These are phyloP conservation scores for Apogon hyalosoma DNA, from an alignment of 2,797 vertebrate species.

Conservation along the genomic window DNA sequence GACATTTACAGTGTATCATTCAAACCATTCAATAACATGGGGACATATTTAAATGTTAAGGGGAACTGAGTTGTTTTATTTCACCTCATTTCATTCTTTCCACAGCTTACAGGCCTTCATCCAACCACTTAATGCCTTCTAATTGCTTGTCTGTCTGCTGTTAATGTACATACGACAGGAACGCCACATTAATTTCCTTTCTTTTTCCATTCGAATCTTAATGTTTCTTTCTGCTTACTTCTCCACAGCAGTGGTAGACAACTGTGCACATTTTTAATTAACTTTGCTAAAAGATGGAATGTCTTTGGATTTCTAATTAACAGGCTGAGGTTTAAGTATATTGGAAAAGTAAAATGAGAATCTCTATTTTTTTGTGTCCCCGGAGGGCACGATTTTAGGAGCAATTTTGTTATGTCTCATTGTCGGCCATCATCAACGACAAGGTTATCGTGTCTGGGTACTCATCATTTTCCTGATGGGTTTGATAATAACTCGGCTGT, in stretches of 20 bases:
- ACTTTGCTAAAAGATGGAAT: conserved; percentile 73
- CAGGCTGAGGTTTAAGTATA: conserved; percentile 69
- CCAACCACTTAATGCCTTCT: conserved; percentile 38
- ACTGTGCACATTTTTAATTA: conserved; percentile 81
- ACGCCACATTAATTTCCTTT: conserved; percentile 36
- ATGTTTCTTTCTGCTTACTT: conserved; percentile 42
- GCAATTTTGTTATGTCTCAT: conserved; percentile 65
- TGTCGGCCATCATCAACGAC: conserved; percentile 42
- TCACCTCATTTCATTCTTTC: conserved; percentile 12
- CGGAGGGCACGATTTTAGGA: conserved; percentile 68
- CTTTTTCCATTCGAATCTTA: conserved; percentile 17
- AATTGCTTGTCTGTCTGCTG: conserved; percentile 36
- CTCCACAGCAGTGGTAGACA: conserved; percentile 52
- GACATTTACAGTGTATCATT: not conserved
- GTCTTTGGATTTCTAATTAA: conserved; percentile 82
- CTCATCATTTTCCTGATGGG: conserved; percentile 52
- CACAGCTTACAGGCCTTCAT: conserved; percentile 32
- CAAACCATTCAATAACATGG: conserved; percentile 4
- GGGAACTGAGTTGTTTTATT: conserved; percentile 3
- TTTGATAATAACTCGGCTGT: conserved; percentile 63
- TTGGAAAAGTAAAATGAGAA: conserved; percentile 68
- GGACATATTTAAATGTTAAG: conserved; percentile 15
- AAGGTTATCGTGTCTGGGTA: conserved; percentile 56
- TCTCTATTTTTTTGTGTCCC: conserved; percentile 67
- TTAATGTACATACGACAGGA: conserved; percentile 38